A percentile compares a stretch with the other conserved stretches of the same genome.
Evolutionary conservation across 2,888 invertebrate species (phyloP).

Genomic region (Koerneria pararmatus): DNA sequence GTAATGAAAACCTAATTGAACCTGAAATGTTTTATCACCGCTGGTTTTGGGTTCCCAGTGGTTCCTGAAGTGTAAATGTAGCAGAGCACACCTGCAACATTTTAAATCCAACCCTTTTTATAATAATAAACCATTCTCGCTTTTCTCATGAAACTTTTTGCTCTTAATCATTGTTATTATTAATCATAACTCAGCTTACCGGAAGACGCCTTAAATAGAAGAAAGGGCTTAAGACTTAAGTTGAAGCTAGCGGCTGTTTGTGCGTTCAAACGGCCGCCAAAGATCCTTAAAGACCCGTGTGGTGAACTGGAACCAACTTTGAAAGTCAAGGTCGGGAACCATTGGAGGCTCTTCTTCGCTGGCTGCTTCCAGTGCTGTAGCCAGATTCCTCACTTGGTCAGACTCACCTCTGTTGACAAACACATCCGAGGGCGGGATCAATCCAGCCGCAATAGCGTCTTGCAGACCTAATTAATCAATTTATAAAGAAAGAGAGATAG

Average conservation of each 20-base stretch:
- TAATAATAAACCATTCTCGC: too few relatives aligned
- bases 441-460: too few relatives aligned
- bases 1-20: too few relatives aligned
- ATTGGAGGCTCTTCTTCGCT: constrained; percentile 30
- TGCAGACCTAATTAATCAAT: too few relatives aligned
- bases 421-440: too few relatives aligned
- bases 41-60: constrained; percentile 94
- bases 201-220: not conserved
- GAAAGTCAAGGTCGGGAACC: constrained; percentile 36
- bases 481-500: too few relatives aligned
- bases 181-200: too few relatives aligned
- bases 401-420: constrained; percentile 23
- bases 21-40: constrained; percentile 86
- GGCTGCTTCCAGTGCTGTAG: constrained; percentile 26
- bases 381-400: constrained; percentile 23
- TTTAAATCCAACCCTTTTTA: constrained; percentile 4
- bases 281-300: too few relatives aligned
- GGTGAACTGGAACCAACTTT: constrained; percentile 29
- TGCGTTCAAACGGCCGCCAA: too few relatives aligned
- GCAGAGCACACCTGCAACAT: constrained; percentile 66
- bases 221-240: not conserved
- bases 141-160: too few relatives aligned
- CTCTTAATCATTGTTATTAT: too few relatives aligned
- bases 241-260: too few relatives aligned
- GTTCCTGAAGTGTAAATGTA: constrained; percentile 98